Evolutionary conservation across 2,888 invertebrate genomes (phyloP), one percentile per base, ranked within the genome.

Genomic region (Tanypteryx hageni): DNA sequence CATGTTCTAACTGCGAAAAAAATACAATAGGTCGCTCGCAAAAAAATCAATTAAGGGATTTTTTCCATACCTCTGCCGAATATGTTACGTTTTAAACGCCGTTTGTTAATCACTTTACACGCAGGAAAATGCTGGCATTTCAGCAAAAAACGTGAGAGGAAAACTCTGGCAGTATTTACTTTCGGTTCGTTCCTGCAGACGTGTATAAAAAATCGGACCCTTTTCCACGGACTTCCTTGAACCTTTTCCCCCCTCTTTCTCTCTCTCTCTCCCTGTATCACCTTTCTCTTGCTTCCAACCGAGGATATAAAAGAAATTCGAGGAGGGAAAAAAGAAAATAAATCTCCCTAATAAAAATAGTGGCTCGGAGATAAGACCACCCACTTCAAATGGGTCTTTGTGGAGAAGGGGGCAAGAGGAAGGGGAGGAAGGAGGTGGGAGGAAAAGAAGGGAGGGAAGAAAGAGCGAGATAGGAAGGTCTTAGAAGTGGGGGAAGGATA

Each of bases 351-450:
- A 89, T 89, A 89, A 89, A 89, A 89, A 68, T 68, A 68, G 89
- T 56, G 89, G 89, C 44, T 89, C 89, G n/a, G 44, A 89, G 89
- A 89, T 89, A 89, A 89, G 89, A 64, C 89, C 89, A 64, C 89
- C 89, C 64, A 64, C 89, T 89, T 89, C 89, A 68, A 89, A 89
- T 89, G 89, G 89, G 89, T n/a, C 89, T 89, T 76, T 64, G 89
- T 64, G 64, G 89, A 64, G 59, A 64, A 14, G 27, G 8, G 59
- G 18, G n/a, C 59, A 22, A 5, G 59, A 22, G 85, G 22, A 22
- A 58, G 57, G n/a, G 85, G 22, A 58, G n/a, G n/a, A 10, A 57
- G 84, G n/a, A 58, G 3, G 10, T n/a, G 84, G n/a, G 18, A 13
- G n/a, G n/a, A 18, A 9, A 0, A 4, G 31, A 16, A 16, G 14